Conservation (phyloP, 2,797 vertebrate genomes). For the Diceros bicornis region DNA sequence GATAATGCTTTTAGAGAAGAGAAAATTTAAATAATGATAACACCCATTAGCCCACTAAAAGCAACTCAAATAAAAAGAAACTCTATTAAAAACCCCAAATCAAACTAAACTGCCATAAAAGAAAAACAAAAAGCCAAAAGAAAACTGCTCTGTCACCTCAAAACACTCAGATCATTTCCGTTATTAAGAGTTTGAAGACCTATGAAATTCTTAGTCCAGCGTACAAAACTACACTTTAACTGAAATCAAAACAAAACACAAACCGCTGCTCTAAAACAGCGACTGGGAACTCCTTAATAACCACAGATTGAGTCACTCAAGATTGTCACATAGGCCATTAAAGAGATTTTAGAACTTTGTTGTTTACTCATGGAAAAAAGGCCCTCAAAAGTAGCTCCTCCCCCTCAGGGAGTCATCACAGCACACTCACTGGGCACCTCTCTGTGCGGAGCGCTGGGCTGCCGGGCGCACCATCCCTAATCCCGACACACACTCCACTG, state of each 20-base stretch:
- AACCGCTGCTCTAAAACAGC: neutral
- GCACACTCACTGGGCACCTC: neutral
- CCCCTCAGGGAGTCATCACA: accelerated
- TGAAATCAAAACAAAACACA: neutral
- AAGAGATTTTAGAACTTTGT: neutral
- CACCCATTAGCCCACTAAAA: neutral
- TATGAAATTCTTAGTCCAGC: neutral
- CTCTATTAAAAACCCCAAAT: neutral
- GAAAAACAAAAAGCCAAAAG: neutral
- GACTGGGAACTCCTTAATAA: neutral
- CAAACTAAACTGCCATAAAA: neutral
- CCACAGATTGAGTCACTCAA: neutral
- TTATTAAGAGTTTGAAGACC: neutral
- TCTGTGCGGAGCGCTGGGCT: accelerated
- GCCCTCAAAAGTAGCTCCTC: neutral
- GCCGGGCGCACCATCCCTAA: neutral
- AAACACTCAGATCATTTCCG: neutral
- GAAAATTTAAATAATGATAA: neutral
- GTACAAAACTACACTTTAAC: neutral
- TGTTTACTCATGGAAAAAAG: neutral
- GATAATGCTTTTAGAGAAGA: slow-evolving; percentile 53
- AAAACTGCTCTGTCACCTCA: neutral
- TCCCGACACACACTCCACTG: neutral
- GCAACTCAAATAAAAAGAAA: neutral
- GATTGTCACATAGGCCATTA: neutral